A percentile compares a stretch with the other conserved stretches of the same genome.
Evolutionary conservation across 2,888 invertebrate species (phyloP).

Genomic region (Ceriagrion tenellum): DNA sequence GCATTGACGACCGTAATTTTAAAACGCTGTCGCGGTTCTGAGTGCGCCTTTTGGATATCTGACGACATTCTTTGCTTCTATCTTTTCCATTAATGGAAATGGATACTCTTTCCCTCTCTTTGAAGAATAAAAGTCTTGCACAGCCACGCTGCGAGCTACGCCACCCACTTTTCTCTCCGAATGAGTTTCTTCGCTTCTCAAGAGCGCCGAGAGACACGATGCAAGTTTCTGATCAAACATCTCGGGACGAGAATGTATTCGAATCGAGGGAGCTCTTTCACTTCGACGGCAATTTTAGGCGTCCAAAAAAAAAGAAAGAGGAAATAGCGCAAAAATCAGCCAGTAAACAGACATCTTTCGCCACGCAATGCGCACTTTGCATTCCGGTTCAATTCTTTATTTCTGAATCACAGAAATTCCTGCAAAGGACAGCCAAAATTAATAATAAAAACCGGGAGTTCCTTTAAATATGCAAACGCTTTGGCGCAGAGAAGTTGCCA

Average conservation of each 20-base stretch:
- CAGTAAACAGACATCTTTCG: background rate
- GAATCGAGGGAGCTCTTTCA: background rate
- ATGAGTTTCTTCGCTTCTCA: background rate
- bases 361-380: background rate
- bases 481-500: background rate
- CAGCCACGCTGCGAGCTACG: background rate
- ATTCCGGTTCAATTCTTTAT: background rate
- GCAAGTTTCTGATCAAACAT: slow-evolving; percentile 10
- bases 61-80: background rate
- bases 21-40: background rate
- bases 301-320: background rate
- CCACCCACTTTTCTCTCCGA: background rate
- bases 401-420: background rate
- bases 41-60: background rate
- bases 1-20: background rate
- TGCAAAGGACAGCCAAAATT: background rate
- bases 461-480: background rate
- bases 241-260: background rate
- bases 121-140: background rate
- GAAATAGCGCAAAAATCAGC: background rate
- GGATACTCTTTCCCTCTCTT: background rate
- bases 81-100: background rate
- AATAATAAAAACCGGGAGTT: background rate
- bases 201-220: background rate
- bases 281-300: background rate